These are phyloP conservation scores for Scophthalmus maximus DNA, from an alignment of 2,113 vertebrate species.

Conservation along the genomic window DNA sequence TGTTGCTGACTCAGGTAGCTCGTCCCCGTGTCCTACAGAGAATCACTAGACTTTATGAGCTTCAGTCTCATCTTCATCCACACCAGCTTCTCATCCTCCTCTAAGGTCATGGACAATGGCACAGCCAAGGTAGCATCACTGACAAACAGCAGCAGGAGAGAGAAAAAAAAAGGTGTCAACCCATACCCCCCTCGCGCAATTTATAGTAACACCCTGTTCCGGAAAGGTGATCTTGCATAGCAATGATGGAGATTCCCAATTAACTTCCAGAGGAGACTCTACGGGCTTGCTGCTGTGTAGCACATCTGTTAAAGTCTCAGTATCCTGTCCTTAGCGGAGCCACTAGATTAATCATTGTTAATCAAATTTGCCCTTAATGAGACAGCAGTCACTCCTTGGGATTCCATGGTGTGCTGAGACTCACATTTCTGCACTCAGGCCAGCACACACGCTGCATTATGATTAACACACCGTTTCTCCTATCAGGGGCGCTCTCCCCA, in stretches of 20 bases:
- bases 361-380: slow-evolving; percentile 68
- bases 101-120: slow-evolving; percentile 19
- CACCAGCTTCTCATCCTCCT: slow-evolving; percentile 2
- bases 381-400: slow-evolving; percentile 49
- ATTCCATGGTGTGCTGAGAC: slow-evolving; percentile 40
- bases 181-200: neutral
- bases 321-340: slow-evolving; percentile 50
- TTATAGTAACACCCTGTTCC: slow-evolving; percentile 33
- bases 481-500: slow-evolving; percentile 29
- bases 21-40: slow-evolving; percentile 20
- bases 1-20: slow-evolving; percentile 54
- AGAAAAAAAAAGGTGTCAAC: neutral
- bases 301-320: slow-evolving; percentile 70
- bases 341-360: slow-evolving; percentile 72
- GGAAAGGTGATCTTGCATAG: slow-evolving; percentile 44
- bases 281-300: slow-evolving; percentile 28
- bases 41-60: slow-evolving; percentile 11
- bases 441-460: slow-evolving; percentile 29
- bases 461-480: slow-evolving; percentile 61
- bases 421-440: slow-evolving; percentile 17
- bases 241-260: slow-evolving; percentile 70
- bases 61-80: neutral
- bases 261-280: slow-evolving; percentile 60
- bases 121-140: neutral
- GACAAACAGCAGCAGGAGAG: neutral